Percentiles rank a stretch among this genome's conserved stretches.
Conservation (phyloP, 2,888 invertebrate genomes). For the Dendrolimus pini region DNA sequence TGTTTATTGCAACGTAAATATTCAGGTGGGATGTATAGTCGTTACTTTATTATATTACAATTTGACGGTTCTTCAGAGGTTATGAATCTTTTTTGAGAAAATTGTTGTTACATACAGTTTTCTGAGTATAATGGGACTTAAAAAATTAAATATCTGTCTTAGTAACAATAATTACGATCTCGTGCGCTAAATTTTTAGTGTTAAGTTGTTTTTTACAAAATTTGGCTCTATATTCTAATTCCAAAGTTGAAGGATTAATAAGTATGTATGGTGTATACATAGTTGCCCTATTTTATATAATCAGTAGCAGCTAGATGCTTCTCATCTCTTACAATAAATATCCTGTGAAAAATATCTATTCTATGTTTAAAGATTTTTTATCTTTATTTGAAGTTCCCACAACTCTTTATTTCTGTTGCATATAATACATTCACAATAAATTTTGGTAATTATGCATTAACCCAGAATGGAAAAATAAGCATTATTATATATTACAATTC, state of each 20-base stretch:
- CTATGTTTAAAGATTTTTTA: background rate
- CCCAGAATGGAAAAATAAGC: too few relatives aligned
- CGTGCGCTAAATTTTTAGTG: background rate
- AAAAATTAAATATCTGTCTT: background rate
- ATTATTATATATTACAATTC: too few relatives aligned
- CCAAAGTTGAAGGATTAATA: background rate
- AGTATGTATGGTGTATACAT: constrained; percentile 3
- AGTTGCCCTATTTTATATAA: too few relatives aligned
- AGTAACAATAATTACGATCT: background rate
- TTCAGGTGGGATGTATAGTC: constrained; percentile 39
- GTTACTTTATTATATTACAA: constrained; percentile 10
- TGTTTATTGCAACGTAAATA: constrained; percentile 39
- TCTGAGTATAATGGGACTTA: background rate
- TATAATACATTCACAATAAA: too few relatives aligned
- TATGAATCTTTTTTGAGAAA: constrained; percentile 27
- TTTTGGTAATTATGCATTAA: too few relatives aligned
- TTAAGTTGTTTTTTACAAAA: background rate
- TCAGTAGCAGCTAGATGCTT: background rate
- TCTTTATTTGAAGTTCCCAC: background rate
- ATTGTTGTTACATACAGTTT: background rate
- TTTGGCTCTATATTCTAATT: background rate
- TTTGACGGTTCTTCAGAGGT: constrained; percentile 45
- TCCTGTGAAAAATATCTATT: background rate
- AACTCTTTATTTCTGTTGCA: background rate
- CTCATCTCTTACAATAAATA: background rate